phyloP scores from a whole-genome alignment of 1,140 invertebrate genomes.

The Geopemphigus sp. region DNA sequence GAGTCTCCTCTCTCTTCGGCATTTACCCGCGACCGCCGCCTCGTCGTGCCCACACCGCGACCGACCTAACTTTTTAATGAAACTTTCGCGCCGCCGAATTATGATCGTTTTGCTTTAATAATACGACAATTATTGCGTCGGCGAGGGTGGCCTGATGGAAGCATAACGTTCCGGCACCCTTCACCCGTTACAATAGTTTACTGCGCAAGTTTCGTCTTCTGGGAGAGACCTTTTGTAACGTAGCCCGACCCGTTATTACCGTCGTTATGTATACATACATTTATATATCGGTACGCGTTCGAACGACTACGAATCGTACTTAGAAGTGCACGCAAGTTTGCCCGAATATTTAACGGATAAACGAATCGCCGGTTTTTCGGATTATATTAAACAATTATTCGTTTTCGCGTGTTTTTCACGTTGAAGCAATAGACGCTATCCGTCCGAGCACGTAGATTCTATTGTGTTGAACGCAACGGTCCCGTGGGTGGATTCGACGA shows the following conservation, averaged over 20 bases:
- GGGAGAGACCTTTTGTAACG: constrained; percentile 30
- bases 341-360: neutral
- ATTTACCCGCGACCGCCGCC: neutral
- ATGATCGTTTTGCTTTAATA: constrained; percentile 50
- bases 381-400: too few species aligned
- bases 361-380: neutral
- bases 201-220: constrained; percentile 25
- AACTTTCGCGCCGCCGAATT: constrained; percentile 36
- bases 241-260: neutral
- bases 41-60: neutral
- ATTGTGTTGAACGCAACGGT: too few species aligned
- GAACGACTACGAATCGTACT: neutral
- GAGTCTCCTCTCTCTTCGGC: neutral
- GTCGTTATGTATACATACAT: too few species aligned
- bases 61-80: constrained; percentile 37
- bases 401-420: too few species aligned
- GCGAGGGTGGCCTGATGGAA: neutral
- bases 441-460: too few species aligned
- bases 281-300: neutral
- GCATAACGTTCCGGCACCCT: neutral
- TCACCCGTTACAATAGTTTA: constrained; percentile 45
- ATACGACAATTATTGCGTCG: constrained; percentile 45
- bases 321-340: neutral
- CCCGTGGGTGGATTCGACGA: too few species aligned
- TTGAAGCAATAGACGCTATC: too few species aligned